Conservation (phyloP, 2,888 invertebrate genomes). For the Platycnemis pennipes region DNA sequence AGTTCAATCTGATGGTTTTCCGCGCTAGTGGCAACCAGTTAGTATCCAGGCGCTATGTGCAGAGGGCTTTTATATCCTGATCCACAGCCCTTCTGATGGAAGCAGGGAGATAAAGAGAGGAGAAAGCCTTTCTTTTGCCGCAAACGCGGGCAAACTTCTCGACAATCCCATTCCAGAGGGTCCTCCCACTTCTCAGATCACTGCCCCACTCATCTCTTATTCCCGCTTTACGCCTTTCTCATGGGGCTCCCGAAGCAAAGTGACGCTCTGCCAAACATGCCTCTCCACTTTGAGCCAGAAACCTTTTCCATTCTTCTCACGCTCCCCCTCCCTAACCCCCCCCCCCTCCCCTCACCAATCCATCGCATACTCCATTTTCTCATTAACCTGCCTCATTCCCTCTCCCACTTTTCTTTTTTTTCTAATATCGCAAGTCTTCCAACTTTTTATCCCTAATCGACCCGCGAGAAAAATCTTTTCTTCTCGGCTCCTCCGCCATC, state of each 20-base stretch:
- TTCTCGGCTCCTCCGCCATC: too few species aligned
- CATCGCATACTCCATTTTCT: neutral
- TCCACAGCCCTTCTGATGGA: neutral
- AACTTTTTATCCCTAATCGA: neutral
- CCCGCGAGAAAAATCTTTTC: neutral
- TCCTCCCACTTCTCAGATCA: neutral
- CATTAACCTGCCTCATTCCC: neutral
- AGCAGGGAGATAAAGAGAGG: neutral
- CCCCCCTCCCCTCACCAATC: neutral
- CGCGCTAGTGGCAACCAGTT: neutral
- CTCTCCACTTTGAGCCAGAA: conserved; percentile 36
- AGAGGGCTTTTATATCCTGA: neutral
- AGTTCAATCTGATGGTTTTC: neutral
- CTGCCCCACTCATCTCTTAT: neutral
- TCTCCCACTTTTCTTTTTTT: neutral
- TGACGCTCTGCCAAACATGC: conserved; percentile 44
- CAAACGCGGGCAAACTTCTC: neutral
- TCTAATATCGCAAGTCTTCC: neutral
- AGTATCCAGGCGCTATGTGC: neutral
- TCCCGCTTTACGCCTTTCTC: neutral
- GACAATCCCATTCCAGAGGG: neutral
- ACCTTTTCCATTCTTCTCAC: neutral
- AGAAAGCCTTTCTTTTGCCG: neutral
- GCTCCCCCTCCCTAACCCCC: neutral
- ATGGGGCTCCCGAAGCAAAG: neutral